A percentile compares a stretch with the other conserved stretches of the same genome.
phyloP scores from a whole-genome alignment of 23 tunicate species.

The Phallusia fumigata region DNA sequence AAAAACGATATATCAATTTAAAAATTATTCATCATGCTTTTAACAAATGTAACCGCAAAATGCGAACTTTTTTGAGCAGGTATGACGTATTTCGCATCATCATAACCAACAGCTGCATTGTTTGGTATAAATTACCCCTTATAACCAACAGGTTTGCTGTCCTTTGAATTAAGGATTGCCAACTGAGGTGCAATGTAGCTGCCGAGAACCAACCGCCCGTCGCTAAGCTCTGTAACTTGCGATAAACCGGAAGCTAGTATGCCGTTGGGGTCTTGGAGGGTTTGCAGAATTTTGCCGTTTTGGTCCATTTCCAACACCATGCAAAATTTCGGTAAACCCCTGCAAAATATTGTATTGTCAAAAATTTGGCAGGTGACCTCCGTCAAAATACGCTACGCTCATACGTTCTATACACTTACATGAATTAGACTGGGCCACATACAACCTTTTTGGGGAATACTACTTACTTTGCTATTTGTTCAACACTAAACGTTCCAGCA shows the following conservation, averaged over 20 bases:
- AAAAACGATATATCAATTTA: too few relatives aligned
- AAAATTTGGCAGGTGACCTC: too few relatives aligned
- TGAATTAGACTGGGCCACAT: too few relatives aligned
- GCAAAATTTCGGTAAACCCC: background rate
- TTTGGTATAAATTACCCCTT: background rate
- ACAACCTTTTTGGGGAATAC: too few relatives aligned
- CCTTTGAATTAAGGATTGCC: background rate
- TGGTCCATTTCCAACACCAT: conserved; percentile 23
- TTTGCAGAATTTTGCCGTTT: conserved; percentile 33
- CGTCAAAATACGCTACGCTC: too few relatives aligned
- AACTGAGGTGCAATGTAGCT: conserved; percentile 5
- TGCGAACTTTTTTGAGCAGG: too few relatives aligned
- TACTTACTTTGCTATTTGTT: conserved; percentile 10
- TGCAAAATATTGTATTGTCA: background rate
- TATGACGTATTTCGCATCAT: too few relatives aligned
- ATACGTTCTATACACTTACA: too few relatives aligned
- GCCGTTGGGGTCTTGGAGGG: conserved; percentile 21
- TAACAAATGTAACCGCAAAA: too few relatives aligned
- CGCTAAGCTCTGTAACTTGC: conserved; percentile 21
- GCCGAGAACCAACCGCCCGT: conserved; percentile 31
- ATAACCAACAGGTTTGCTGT: background rate
- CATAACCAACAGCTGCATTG: too few relatives aligned
- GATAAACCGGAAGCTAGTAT: background rate
- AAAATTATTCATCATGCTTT: too few relatives aligned
- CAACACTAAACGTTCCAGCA: background rate